phyloP scores from a whole-genome alignment of 2,113 vertebrate species.

The Anolis carolinensis region DNA sequence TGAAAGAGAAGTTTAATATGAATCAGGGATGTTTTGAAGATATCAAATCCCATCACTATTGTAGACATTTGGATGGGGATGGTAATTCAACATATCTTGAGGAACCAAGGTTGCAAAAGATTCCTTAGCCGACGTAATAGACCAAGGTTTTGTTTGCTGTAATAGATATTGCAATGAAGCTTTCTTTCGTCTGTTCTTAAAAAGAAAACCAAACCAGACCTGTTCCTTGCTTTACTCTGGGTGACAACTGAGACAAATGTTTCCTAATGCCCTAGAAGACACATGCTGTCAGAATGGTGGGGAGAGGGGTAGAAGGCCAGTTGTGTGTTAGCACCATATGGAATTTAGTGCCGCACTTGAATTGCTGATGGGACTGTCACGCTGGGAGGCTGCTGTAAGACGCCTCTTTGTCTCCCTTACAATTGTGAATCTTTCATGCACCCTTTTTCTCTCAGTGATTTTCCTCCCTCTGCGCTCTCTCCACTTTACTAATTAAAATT shows the following conservation, averaged over 20 bases:
- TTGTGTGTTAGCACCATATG: slow-evolving; percentile 22
- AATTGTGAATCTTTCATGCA: slow-evolving; percentile 71
- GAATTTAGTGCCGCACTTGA: slow-evolving; percentile 25
- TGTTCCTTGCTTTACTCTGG: slow-evolving; percentile 40
- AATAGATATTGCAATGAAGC: slow-evolving; percentile 25
- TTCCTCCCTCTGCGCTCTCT: slow-evolving; percentile 58
- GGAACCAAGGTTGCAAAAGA: not conserved
- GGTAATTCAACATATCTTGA: not conserved
- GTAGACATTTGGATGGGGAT: not conserved
- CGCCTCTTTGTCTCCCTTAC: slow-evolving; percentile 70
- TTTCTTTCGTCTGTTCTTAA: slow-evolving; percentile 12
- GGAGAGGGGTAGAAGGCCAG: slow-evolving; percentile 41
- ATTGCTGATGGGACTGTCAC: slow-evolving; percentile 52
- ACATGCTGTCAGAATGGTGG: slow-evolving; percentile 27
- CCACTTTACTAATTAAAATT: slow-evolving; percentile 83
- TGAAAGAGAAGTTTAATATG: not conserved
- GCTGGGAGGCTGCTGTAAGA: slow-evolving; percentile 45
- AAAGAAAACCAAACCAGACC: not conserved
- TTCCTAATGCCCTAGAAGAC: slow-evolving; percentile 31
- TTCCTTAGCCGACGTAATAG: no score
- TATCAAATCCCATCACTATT: not conserved
- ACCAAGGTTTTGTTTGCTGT: not conserved
- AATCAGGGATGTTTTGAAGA: not conserved
- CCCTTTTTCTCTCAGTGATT: slow-evolving; percentile 56
- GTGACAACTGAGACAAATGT: slow-evolving; percentile 53